Percentiles rank a stretch among this genome's conserved stretches.
These are phyloP conservation scores for Phortica variegata DNA, from an alignment of 1,140 invertebrate genomes.

Conservation along the genomic window DNA sequence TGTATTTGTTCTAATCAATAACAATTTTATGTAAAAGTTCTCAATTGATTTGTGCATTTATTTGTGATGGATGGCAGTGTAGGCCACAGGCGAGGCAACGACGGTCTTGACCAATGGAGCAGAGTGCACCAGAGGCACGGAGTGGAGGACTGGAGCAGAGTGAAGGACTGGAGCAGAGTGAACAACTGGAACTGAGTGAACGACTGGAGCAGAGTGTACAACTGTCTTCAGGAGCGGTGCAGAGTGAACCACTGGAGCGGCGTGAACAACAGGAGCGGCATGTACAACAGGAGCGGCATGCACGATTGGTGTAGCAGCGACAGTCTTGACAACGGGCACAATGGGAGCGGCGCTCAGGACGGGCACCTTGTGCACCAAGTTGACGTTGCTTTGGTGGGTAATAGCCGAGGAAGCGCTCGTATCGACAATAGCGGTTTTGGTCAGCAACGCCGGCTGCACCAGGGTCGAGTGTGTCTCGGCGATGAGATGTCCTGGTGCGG, in stretches of 20 bases:
- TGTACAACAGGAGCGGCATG: slow-evolving; percentile 52
- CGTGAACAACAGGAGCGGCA: slow-evolving; percentile 48
- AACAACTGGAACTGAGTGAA: slow-evolving; percentile 11
- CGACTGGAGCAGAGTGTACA: slow-evolving; percentile 8
- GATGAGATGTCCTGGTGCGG: slow-evolving; percentile 39
- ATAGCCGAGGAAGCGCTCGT: slow-evolving; percentile 54
- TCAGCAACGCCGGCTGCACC: slow-evolving; percentile 40
- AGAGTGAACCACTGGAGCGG: not conserved
- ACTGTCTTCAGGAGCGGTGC: no score
- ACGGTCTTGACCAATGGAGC: slow-evolving; percentile 32
- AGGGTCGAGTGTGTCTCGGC: slow-evolving; percentile 35
- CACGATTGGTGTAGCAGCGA: slow-evolving; percentile 34
- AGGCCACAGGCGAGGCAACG: slow-evolving; percentile 30
- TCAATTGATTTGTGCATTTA: slow-evolving; percentile 16
- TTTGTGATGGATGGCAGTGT: slow-evolving; percentile 27
- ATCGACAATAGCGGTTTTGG: slow-evolving; percentile 44
- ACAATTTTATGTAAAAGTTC: no score
- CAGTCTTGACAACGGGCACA: slow-evolving; percentile 34
- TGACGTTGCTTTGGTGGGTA: slow-evolving; percentile 59
- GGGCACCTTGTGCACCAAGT: slow-evolving; percentile 42
- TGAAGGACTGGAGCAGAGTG: not conserved
- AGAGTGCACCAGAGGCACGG: slow-evolving; percentile 29
- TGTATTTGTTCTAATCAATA: no score
- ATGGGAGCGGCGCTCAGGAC: slow-evolving; percentile 22
- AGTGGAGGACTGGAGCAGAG: slow-evolving; percentile 19